These are phyloP conservation scores for Pissodes strobi DNA, from an alignment of 1,140 invertebrate species.

Conservation along the genomic window DNA sequence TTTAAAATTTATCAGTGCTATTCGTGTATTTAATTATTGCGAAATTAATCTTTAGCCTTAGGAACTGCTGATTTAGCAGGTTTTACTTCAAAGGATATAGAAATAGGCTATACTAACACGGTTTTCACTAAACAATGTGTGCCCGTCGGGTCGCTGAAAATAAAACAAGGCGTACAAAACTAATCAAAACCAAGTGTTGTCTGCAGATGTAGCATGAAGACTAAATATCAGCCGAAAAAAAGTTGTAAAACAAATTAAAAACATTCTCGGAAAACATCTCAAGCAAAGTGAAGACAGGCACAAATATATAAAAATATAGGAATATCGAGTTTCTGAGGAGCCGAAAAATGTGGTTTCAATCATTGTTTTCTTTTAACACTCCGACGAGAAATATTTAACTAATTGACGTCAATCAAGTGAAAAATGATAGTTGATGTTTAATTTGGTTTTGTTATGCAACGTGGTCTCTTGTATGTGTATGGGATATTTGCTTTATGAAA, in stretches of 20 bases:
- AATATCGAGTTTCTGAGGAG: constrained; percentile 15
- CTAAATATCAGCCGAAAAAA: neutral
- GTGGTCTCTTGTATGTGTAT: neutral
- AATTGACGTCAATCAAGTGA: constrained; percentile 17
- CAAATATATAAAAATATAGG: neutral
- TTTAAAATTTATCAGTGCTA: no score
- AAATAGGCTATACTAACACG: no score
- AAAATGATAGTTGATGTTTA: constrained; percentile 7
- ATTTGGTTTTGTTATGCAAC: no score
- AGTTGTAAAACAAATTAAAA: constrained; percentile 7
- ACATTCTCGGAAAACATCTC: constrained; percentile 14
- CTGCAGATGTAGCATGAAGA: neutral
- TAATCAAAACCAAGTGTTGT: neutral
- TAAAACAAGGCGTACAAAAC: neutral
- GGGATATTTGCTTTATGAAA: no score
- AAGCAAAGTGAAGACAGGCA: constrained; percentile 15
- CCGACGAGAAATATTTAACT: neutral
- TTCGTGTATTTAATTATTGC: no score
- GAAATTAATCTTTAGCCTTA: no score
- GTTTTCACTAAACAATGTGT: no score
- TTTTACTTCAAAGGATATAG: no score
- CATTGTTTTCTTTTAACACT: constrained; percentile 18
- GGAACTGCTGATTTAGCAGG: no score
- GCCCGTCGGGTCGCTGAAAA: neutral
- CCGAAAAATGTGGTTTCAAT: constrained; percentile 23